These are phyloP conservation scores for Cichladusa arquata DNA, from an alignment of 2,113 vertebrate genomes.

Conservation along the genomic window DNA sequence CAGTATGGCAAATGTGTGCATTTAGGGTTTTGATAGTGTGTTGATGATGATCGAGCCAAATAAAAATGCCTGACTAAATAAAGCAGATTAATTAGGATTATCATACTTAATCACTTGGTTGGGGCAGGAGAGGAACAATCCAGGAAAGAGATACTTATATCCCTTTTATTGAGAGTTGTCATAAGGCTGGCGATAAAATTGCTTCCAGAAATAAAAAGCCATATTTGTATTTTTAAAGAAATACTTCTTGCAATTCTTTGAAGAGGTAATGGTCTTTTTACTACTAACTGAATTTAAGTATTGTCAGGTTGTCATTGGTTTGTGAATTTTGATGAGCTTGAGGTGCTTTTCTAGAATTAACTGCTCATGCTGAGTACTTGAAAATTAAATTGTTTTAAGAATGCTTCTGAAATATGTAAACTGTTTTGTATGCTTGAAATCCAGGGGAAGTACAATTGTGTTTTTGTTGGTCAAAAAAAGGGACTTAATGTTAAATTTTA, in stretches of 20 bases:
- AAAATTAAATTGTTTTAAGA: not conserved
- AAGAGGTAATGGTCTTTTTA: not conserved
- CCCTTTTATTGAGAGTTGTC: not conserved
- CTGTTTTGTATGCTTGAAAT: not conserved
- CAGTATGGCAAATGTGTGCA: fast-evolving
- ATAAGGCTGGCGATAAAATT: not conserved
- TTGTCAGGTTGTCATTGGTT: not conserved
- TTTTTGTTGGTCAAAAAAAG: not conserved
- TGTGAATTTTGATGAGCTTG: not conserved
- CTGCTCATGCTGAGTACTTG: not conserved
- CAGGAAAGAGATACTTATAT: not conserved
- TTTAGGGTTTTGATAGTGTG: not conserved
- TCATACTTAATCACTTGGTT: not conserved
- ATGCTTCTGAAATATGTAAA: not conserved
- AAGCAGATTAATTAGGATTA: not conserved
- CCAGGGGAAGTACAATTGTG: not conserved
- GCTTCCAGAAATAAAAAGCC: not conserved
- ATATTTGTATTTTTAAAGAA: not conserved
- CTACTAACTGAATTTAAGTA: not conserved
- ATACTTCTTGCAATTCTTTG: not conserved
- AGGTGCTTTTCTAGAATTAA: not conserved
- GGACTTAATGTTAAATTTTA: not conserved
- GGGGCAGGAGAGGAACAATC: not conserved
- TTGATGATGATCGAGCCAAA: not conserved
- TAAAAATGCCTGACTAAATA: not conserved